Evolutionary conservation across 2,113 vertebrate species (phyloP).

Genomic region (Oncorhynchus keta): DNA sequence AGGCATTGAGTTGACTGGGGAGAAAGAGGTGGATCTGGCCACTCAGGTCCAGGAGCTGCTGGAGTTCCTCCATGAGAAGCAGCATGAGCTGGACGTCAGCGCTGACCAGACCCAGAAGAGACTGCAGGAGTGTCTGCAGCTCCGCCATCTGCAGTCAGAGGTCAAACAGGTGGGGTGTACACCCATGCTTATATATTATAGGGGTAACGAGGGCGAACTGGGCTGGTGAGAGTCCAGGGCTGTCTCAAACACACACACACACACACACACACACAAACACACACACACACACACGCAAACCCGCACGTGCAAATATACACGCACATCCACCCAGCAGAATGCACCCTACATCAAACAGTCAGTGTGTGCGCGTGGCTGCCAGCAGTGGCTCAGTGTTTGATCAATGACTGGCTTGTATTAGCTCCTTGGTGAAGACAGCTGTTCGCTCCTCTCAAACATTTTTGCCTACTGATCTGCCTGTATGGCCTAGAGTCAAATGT

Average conservation of each 20-base stretch:
- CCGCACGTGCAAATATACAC: background rate
- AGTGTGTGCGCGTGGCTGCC: background rate
- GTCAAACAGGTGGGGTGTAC: slow-evolving; percentile 87
- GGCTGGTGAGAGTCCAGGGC: no score
- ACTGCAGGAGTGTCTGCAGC: slow-evolving; percentile 91
- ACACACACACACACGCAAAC: background rate
- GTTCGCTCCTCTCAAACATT: background rate
- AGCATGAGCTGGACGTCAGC: slow-evolving; percentile 91
- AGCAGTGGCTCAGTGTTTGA: background rate
- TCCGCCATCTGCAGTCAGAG: slow-evolving; percentile 94
- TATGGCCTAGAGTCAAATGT: background rate
- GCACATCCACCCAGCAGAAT: background rate
- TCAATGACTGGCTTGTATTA: background rate
- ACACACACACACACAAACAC: background rate
- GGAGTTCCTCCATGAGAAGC: slow-evolving; percentile 97
- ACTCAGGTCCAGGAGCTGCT: slow-evolving; percentile 97
- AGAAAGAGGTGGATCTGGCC: slow-evolving; percentile 95
- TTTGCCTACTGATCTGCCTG: background rate
- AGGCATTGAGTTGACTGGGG: slow-evolving; percentile 96
- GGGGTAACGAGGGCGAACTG: background rate
- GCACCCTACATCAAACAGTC: background rate
- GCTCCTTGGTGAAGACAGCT: background rate
- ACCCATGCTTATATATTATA: background rate
- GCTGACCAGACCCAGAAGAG: slow-evolving; percentile 92
- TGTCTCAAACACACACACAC: background rate